Percentiles rank a stretch among this genome's conserved stretches.
Evolutionary conservation across 2,113 vertebrate genomes (phyloP).

Genomic region (Planiliza haematocheilus): DNA sequence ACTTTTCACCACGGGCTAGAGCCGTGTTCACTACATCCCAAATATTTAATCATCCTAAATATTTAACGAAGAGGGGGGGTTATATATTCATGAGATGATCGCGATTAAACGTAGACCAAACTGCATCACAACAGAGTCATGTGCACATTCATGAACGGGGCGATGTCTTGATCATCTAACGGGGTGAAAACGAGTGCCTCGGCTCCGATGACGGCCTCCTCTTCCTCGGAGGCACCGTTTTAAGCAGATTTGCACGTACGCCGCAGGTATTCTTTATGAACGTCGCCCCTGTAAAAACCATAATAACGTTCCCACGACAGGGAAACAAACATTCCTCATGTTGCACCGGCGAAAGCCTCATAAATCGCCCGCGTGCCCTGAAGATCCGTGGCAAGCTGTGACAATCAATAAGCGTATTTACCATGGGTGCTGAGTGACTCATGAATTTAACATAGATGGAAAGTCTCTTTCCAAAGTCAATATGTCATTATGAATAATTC

Average conservation of each 20-base stretch:
- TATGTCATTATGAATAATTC: conserved; percentile 63
- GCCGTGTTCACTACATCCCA: conserved; percentile 23
- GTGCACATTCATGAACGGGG: conserved; percentile 4
- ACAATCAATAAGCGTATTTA: conserved; percentile 65
- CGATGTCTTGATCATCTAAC: conserved; percentile 31
- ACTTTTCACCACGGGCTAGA: not conserved
- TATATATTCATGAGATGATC: conserved; percentile 36
- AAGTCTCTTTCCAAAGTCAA: conserved; percentile 54
- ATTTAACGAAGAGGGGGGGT: conserved; percentile 50
- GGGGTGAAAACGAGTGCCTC: conserved; percentile 2
- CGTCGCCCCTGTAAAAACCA: conserved; percentile 4
- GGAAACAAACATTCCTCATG: conserved; percentile 22
- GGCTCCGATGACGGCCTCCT: not conserved
- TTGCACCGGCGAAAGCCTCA: conserved; percentile 27
- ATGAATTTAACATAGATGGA: conserved; percentile 59
- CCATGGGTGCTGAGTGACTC: conserved; percentile 50
- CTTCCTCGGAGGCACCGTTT: not conserved
- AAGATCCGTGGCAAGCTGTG: conserved; percentile 25
- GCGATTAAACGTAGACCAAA: conserved; percentile 10
- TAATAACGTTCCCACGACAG: conserved; percentile 16
- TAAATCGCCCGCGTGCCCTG: conserved; percentile 10
- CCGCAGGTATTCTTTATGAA: conserved; percentile 1
- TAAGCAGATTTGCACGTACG: not conserved
- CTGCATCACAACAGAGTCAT: conserved; percentile 22
- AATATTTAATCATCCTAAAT: conserved; percentile 58